Percentiles rank a stretch among this genome's conserved stretches.
Conservation (phyloP, 2,113 vertebrate genomes). For the Thunnus thynnus region DNA sequence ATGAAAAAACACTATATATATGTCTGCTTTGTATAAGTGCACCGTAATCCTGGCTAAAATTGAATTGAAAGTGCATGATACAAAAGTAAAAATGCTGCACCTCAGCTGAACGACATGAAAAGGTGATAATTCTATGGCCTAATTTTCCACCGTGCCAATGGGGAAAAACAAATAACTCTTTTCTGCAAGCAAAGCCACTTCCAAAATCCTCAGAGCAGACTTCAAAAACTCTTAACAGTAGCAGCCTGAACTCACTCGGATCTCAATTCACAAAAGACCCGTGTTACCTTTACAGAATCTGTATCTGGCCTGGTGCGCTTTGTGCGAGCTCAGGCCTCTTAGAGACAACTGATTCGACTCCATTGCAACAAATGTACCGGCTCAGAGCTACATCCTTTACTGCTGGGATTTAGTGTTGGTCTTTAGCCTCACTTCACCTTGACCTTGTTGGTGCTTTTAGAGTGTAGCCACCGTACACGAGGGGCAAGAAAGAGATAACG, state of each 20-base stretch:
- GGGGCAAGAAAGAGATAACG: slow-evolving; percentile 27
- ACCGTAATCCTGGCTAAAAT: not conserved
- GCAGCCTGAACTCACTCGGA: slow-evolving; percentile 10
- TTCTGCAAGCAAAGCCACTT: slow-evolving; percentile 14
- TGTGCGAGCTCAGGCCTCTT: slow-evolving; percentile 21
- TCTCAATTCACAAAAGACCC: slow-evolving; percentile 14
- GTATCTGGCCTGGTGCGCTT: slow-evolving; percentile 6
- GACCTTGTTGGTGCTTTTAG: slow-evolving; percentile 43
- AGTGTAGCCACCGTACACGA: not conserved
- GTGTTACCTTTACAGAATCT: not conserved
- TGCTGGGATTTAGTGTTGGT: slow-evolving; percentile 54
- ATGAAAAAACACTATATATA: not conserved
- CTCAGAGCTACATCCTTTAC: slow-evolving; percentile 26
- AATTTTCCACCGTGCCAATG: not conserved
- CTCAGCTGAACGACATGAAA: slow-evolving; percentile 8
- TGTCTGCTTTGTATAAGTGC: not conserved
- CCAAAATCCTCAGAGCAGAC: slow-evolving; percentile 31
- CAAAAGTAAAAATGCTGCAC: not conserved
- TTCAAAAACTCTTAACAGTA: slow-evolving; percentile 20
- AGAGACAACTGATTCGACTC: slow-evolving; percentile 25
- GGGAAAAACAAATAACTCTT: slow-evolving; percentile 5
- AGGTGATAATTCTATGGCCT: not conserved
- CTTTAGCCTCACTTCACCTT: slow-evolving; percentile 60
- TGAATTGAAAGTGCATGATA: slow-evolving; percentile 1
- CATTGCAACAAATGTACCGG: slow-evolving; percentile 35